Evolutionary conservation across 2,888 invertebrate genomes (phyloP), one percentile per base, ranked within the genome.

Genomic region (Phyllotreta striolata): DNA sequence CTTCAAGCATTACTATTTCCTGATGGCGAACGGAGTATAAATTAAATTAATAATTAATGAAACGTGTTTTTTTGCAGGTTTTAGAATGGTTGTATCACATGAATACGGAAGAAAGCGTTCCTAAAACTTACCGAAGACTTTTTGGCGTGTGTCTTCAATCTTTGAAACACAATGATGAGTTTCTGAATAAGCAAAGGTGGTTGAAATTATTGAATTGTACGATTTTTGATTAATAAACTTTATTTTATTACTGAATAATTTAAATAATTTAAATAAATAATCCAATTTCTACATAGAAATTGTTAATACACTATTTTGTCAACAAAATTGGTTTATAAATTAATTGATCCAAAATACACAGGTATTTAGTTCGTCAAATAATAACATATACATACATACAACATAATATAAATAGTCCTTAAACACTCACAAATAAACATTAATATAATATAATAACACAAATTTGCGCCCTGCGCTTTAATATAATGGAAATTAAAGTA

Each of bases 51-150:
- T n/a, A n/a, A 54, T 54, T 35, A 14, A 12, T 56, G 14, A 6
- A 34, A 24, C 38, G 49, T 39, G 14, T 13, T 62, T 62, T 66
- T 63, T 76, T 76, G 63, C 73, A 87, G 87, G 84, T 70, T 82
- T 83, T 63, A 82, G 86, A 73, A 85, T 88, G 71, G 86, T 87
- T 56, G 84, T 87, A 77, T 84, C 87, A 43, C 85, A 88, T 84
- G 87, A 88, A 74, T 63, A 71, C 66, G 4, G 76, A 74, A 58
- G 70, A 72, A 46, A 71, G 52, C 34, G 62, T 74, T 37, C 73
- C 77, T n/a, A 46, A 63, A 39, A 62, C 69, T 10, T 81, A 80
- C 59, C 73, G 70, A 63, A 71, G 70, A 44, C 67, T 75, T 13
- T 81, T 80, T 66, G 76, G 75, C 37, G 70, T 75, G 66, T 67